Conservation (phyloP, 2,797 vertebrate species). For the Benthosema pterotum region DNA sequence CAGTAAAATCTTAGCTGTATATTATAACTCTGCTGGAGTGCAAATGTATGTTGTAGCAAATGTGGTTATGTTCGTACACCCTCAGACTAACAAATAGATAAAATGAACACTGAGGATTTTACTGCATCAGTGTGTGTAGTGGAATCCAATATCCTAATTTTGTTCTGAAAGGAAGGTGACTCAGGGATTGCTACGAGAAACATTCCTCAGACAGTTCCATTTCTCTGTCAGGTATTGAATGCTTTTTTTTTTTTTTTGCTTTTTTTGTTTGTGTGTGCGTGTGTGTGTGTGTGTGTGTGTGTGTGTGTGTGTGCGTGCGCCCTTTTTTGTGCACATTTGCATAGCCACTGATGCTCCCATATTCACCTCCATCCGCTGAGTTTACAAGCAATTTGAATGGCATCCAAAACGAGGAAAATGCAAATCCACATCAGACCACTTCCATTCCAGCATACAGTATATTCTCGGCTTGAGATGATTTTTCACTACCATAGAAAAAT, state of each 20-base stretch:
- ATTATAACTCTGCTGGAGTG: too few species aligned
- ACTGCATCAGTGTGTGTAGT: too few species aligned
- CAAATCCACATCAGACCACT: slow-evolving; percentile 19
- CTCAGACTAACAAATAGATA: too few species aligned
- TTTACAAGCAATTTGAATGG: slow-evolving; percentile 30
- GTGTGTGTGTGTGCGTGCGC: too few species aligned
- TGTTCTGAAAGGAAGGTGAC: not conserved
- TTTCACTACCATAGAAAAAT: not conserved
- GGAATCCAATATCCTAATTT: too few species aligned
- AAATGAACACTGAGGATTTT: too few species aligned
- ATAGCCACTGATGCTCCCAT: not conserved
- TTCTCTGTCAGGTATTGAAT: not conserved
- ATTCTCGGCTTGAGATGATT: not conserved
- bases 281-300: too few species aligned
- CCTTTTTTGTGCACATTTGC: not conserved
- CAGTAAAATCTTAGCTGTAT: too few species aligned
- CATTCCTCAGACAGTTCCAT: not conserved
- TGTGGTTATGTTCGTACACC: too few species aligned
- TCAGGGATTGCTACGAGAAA: not conserved
- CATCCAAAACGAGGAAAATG: slow-evolving; percentile 41
- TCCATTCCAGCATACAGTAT: not conserved
- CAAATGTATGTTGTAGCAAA: too few species aligned
- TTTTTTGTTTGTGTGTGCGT: too few species aligned
- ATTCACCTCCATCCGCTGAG: not conserved
- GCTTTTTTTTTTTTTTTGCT: not conserved